Base-by-base conservation (phyloP, 2,888 invertebrate species). In the Nysson spinosus region DNA sequence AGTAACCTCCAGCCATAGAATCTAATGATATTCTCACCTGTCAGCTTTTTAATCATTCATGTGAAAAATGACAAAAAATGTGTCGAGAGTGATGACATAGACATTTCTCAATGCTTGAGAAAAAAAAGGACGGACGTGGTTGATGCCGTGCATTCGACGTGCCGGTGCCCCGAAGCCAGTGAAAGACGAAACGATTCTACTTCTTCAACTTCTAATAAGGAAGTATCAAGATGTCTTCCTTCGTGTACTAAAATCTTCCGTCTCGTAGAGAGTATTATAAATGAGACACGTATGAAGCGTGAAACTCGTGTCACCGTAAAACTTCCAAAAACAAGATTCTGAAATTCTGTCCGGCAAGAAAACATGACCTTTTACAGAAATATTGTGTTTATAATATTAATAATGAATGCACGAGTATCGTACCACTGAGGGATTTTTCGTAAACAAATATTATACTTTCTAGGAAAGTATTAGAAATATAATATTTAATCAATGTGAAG, bases 71-170 rank as follows among this genome's bases (percentile, higher is more conserved):
- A 26, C 24, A 28, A 43, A 67, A 46, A 54, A 54, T 44, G 39
- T 37, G 49, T 32, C 52, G 58, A 50, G 39, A 34, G 49, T 4
- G 54, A 64, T 32, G 64, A 64, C 43, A 64, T n/a, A 64, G 49
- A 24, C 34, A 35, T 52, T 56, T 20, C 24, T 14, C n/a, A n/a
- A 0, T 17, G 11, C 9, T n/a, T 4, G 50, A 43, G n/a, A 7
- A 43, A 60, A 49, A 22, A 34, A 22, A 11, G 11, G 14, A 3
- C n/a, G 20, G 6, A 11, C 6, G 30, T 3, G 24, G 26, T 28
- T 37, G 39, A 4, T 16, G 28, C 26, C 37, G 24, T 17, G 39
- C 6, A 16, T n/a, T 16, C 32, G 26, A 26, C n/a, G 42, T 12
- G n/a, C 42, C 42, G 9, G 17, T 12, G 4, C 4, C 51, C 42